These are phyloP conservation scores for Sinocyclocheilus grahami DNA, from an alignment of 2,113 vertebrate genomes.

Conservation along the genomic window DNA sequence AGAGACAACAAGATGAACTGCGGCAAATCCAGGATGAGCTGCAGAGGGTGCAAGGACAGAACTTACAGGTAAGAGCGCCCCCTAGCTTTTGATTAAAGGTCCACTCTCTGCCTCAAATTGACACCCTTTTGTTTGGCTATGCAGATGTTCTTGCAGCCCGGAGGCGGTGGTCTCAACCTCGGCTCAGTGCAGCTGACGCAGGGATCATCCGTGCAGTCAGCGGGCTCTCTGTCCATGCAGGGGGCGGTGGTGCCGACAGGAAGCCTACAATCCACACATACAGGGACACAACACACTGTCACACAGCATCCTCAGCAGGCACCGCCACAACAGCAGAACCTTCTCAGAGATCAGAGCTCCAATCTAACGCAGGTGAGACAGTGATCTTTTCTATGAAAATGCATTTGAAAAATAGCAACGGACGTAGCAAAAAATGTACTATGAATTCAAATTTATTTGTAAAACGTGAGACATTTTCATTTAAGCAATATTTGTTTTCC, in stretches of 20 bases:
- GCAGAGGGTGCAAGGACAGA: conserved; percentile 91
- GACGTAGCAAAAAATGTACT: not conserved
- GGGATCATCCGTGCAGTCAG: conserved; percentile 81
- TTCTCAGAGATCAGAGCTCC: conserved; percentile 76
- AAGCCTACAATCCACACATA: conserved; percentile 76
- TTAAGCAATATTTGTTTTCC: not conserved
- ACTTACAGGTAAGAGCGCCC: conserved; percentile 80
- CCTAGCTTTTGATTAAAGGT: not conserved
- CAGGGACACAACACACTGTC: conserved; percentile 74
- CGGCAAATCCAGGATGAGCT: conserved; percentile 95
- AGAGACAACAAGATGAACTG: conserved; percentile 93
- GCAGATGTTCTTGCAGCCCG: conserved; percentile 92
- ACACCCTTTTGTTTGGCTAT: conserved; percentile 18
- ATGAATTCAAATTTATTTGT: not conserved
- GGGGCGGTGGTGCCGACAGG: conserved; percentile 83
- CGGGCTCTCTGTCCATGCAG: conserved; percentile 84
- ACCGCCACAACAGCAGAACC: conserved; percentile 73
- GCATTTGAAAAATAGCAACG: not conserved
- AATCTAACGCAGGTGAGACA: conserved; percentile 71
- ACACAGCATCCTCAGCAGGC: conserved; percentile 74
- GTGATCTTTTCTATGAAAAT: conserved; percentile 67
- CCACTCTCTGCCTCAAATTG: not conserved
- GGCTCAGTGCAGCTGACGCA: conserved; percentile 84
- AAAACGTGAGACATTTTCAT: no score
- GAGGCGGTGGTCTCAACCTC: conserved; percentile 82